Evolutionary conservation across 2,797 vertebrate genomes (phyloP).

Genomic region (Cryptoprocta ferox): DNA sequence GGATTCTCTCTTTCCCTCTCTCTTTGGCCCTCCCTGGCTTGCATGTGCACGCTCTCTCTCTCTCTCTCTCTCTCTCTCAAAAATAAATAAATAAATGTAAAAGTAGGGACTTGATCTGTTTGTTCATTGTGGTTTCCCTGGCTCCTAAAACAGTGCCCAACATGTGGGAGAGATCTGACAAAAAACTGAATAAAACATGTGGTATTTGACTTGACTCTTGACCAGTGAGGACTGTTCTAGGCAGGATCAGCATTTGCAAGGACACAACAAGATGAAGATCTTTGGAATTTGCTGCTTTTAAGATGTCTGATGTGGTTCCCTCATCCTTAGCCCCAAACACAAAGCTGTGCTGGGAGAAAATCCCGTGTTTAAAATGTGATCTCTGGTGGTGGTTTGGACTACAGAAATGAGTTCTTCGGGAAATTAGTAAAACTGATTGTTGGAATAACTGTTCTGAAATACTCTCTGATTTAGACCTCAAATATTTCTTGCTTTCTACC

Average conservation of each 20-base stretch:
- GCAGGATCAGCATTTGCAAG: background rate
- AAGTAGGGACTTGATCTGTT: background rate
- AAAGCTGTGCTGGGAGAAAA: background rate
- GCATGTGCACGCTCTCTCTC: too few species aligned
- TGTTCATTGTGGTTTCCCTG: background rate
- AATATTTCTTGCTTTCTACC: background rate
- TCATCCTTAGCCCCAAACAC: background rate
- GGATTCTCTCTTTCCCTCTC: too few species aligned
- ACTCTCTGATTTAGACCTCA: background rate
- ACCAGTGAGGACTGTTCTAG: background rate
- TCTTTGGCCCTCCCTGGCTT: too few species aligned
- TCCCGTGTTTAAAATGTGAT: background rate
- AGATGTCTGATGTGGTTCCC: background rate
- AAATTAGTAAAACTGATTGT: background rate
- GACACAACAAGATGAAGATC: background rate
- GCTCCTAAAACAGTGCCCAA: background rate
- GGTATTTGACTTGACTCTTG: background rate
- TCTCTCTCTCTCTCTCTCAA: too few species aligned
- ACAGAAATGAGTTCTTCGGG: background rate
- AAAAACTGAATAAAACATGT: background rate
- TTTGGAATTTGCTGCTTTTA: background rate
- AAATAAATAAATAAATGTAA: too few species aligned
- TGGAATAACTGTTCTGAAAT: background rate
- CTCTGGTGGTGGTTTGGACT: background rate
- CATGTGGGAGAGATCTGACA: background rate